Base-by-base conservation (phyloP, 2,113 vertebrate species). In the Silurus glanis region DNA sequence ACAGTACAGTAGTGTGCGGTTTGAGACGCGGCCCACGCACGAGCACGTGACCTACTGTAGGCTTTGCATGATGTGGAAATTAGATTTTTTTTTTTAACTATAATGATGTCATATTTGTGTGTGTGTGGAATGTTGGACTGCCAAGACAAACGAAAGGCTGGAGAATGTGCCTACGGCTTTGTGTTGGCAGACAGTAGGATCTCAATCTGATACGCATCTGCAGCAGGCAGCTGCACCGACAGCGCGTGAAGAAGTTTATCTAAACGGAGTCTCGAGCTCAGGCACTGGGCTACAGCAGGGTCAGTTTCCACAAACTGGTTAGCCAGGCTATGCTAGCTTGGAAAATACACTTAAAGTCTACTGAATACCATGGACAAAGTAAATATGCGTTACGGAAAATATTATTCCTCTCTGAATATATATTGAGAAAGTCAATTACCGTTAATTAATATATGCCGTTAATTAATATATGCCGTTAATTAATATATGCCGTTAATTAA, bases 101-200 rank as follows among this genome's bases (percentile, higher is more conserved):
- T 23, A 23, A 13, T 56, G 53, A 56, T 37, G 53, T 79, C 21
- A 61, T 56, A 14, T 23, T 9, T 12, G 82, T 56, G 82, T 37
- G 28, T 37, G 28, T 58, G 82, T 58, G 53, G 55, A 72, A 83
- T 83, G 64, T 71, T 56, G 71, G 25, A 83, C 19, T 69, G 25
- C 53, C 28, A 71, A 72, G 25, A 47, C 25, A 71, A 83, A 72
- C 19, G 9, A 71, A 72, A 72, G 25, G 67, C 51, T 19, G 6
- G 82, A 83, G 82, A 72, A 83, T 72, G 66, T 71, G 82, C 82
- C 82, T 71, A 47, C 67, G 82, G 82, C 82, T 83, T 59, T 37
- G 47, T 45, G 53, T 59, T 83, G 82, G 82, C 67, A 83, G 82
- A 55, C 82, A 58, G 51, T 23, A 28, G 37, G 51, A 47, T 45